Evolutionary conservation across 2,797 vertebrate species (phyloP), one percentile per base, ranked within the genome.

Genomic region (Clangula hyemalis): DNA sequence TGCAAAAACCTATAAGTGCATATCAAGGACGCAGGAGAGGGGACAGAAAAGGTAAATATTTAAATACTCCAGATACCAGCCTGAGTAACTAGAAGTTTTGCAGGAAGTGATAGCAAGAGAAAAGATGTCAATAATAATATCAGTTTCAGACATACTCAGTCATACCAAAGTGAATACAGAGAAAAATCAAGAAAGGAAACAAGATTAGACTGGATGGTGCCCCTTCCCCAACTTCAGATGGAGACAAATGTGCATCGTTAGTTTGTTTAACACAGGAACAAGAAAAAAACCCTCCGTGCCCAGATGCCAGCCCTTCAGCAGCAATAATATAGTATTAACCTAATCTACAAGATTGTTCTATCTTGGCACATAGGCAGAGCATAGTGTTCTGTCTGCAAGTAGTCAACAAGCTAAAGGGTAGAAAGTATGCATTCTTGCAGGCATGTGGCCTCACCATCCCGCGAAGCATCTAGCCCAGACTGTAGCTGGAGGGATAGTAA

Each of bases 31-130:
- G 4, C 6, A 74, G 28, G 11, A 71, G 17, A 85, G 28, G 6
- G 83, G 83, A 43, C 32, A 90, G 56, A 87, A 96, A 79, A 66
- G 5, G 8, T 34, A 91, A 90, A 88, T 90, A 70, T 62, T 90
- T 79, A 81, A 87, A 87, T 47, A 62, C 6, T 49, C 56, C 24
- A 39, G 0, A 10, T 71, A 62, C 27, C 15, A 28, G 16, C 65
- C 11, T 47, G 45, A 85, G 21, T 53, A 81, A 53, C 14, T 32
- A 24, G 18, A 69, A 84, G 6, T 36, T 84, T 83, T 93, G 24
- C 32, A 78, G 51, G 27, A 72, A 56, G 14, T n/a, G 25, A 91
- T 22, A 81, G 27, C 30, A 76, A 81, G 21, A 65, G 34, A 75
- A 72, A 86, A 90, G 1, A 39, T 25, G 32, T 30, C 51, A 89